phyloP scores from a whole-genome alignment of 2,113 vertebrate species.

The Myrmophylax atrothorax region DNA sequence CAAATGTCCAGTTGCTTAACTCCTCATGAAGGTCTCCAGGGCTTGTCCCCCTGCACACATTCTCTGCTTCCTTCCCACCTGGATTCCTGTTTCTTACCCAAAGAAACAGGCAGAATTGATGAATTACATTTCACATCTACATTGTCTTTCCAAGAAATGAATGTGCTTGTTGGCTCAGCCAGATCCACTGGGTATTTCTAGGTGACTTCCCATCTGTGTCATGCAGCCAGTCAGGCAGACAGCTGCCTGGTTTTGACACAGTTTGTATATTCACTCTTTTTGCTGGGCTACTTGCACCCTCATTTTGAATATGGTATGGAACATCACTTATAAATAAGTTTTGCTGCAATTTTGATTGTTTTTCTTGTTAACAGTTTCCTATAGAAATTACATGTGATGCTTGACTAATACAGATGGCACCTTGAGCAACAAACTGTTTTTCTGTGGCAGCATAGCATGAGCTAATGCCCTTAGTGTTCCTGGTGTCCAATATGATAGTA shows the following conservation, averaged over 20 bases:
- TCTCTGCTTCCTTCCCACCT: not conserved
- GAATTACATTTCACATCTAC: not conserved
- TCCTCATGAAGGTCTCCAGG: not conserved
- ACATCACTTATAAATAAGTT: not conserved
- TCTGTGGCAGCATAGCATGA: not conserved
- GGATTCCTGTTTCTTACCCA: not conserved
- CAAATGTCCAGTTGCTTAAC: not conserved
- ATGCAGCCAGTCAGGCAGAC: not conserved
- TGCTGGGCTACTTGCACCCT: not conserved
- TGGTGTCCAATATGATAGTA: not conserved
- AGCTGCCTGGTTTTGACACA: not conserved
- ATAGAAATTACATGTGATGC: not conserved
- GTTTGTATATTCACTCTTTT: not conserved
- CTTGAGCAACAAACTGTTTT: not conserved
- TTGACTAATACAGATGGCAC: not conserved
- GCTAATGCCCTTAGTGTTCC: not conserved
- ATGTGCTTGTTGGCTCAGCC: not conserved
- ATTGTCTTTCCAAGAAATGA: not conserved
- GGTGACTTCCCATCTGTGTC: not conserved
- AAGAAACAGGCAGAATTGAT: not conserved
- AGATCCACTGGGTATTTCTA: not conserved
- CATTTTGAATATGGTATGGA: not conserved
- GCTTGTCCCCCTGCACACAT: not conserved
- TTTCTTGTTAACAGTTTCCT: not conserved
- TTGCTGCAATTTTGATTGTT: not conserved